Base-by-base conservation (phyloP, 2,113 vertebrate species). In the Danionella cerebrum region DNA sequence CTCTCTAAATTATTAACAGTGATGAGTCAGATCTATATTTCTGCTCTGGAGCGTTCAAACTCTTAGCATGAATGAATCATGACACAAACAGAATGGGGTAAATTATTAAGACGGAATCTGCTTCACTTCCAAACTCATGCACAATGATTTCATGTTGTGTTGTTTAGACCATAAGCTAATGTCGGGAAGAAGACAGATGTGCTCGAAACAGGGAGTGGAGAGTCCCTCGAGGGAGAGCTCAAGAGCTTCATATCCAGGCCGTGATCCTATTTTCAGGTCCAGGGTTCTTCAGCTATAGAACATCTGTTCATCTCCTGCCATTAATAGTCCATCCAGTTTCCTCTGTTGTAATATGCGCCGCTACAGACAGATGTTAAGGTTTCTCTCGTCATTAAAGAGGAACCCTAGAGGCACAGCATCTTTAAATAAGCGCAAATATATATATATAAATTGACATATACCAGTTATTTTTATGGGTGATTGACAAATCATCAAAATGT, bases 131-230 rank as follows among this genome's bases (percentile, higher is more conserved):
- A 12, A 19, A 27, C 9, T 25, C 47, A 65, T 3, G 3, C 62
- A n/a, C 7, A 29, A 14, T 27, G 9, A 52, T 31, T 18, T 42
- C 8, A 12, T 16, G 53, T 68, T 24, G n/a, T 44, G 53, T 21
- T 24, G 33, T n/a, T 18, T 31, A 18, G 4, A 6, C 47, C 42
- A 35, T 33, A 6, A 62, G 65, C 18, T 6, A 14, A 63, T 21
- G n/a, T n/a, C n/a, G n/a, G n/a, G n/a, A 70, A 47, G 41, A 25
- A 73, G 33, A 63, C 74, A 70, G 53, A 73, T 73, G 62, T 73
- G 69, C 14, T 41, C n/a, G 42, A 14, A 16, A n/a, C 3, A 6
- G 44, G 19, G 9, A 16, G 25, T 31, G 48, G 39, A 31, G 36
- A 50, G 7, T 42, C 53, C 9, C 24, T 33, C 53, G 10, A 45